Percentiles rank a stretch among this genome's conserved stretches.
Evolutionary conservation across 1,140 invertebrate species (phyloP).

Genomic region (Cyclargus thomasi): DNA sequence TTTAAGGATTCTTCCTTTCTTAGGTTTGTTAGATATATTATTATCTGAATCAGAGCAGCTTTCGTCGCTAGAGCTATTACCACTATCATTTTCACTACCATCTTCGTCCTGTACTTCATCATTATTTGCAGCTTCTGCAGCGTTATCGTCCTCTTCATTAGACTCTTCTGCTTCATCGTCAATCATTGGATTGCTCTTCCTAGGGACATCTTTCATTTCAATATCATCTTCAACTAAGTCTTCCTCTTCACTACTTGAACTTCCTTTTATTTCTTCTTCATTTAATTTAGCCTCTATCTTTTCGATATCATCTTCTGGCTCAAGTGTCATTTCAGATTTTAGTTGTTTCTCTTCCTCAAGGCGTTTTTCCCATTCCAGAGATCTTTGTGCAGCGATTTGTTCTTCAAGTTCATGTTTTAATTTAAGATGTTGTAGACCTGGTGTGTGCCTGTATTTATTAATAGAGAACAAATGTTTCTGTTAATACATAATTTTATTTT

Average conservation of each 20-base stretch:
- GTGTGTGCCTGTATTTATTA: constrained; percentile 61
- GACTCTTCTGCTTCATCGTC: constrained; percentile 72
- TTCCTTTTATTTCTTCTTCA: constrained; percentile 41
- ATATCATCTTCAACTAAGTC: constrained; percentile 60
- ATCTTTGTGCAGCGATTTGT: constrained; percentile 78
- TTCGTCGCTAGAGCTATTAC: constrained; percentile 34
- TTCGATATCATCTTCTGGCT: constrained; percentile 58
- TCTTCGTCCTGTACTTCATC: constrained; percentile 43
- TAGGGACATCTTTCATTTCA: constrained; percentile 64
- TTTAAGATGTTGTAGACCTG: constrained; percentile 77
- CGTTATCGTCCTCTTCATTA: constrained; percentile 44
- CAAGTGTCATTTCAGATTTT: constrained; percentile 54
- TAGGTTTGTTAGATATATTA: constrained; percentile 36
- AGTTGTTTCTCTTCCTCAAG: constrained; percentile 65
- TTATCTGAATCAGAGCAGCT: constrained; percentile 25
- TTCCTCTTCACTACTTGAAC: constrained; percentile 55
- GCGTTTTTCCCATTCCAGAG: constrained; percentile 79
- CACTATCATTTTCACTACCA: constrained; percentile 50
- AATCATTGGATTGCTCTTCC: constrained; percentile 53
- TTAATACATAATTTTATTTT: not conserved
- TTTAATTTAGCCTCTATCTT: constrained; percentile 57
- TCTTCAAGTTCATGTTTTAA: constrained; percentile 79
- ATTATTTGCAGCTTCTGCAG: constrained; percentile 39
- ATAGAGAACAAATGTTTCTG: not conserved
- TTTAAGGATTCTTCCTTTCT: constrained; percentile 54